Conservation (phyloP, 2,797 vertebrate genomes). For the Sebastes elongatus region DNA sequence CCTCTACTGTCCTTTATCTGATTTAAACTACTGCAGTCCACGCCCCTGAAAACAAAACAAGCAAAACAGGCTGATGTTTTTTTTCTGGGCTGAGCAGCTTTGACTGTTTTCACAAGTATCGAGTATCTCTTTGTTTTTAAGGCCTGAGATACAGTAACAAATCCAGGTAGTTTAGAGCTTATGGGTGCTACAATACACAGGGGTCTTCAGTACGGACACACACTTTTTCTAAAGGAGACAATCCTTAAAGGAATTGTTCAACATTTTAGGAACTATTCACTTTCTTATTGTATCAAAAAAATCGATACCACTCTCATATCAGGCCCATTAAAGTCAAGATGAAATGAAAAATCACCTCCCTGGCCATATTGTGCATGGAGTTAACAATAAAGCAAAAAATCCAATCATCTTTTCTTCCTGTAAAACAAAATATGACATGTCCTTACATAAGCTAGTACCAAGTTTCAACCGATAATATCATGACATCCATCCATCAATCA, state of each 20-base stretch:
- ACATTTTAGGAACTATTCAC: neutral
- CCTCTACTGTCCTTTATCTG: neutral
- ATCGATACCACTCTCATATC: neutral
- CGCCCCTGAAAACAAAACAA: neutral
- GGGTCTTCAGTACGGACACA: no score
- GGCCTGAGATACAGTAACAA: no score
- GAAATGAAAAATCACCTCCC: no score
- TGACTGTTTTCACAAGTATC: neutral
- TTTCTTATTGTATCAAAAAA: neutral
- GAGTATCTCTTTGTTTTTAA: neutral
- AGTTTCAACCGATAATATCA: no score
- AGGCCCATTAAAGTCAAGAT: neutral
- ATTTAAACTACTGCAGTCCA: neutral
- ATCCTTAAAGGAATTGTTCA: neutral
- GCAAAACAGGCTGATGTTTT: no score
- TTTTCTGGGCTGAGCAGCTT: neutral
- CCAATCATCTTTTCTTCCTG: no score
- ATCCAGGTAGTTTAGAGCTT: neutral
- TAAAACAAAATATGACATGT: no score
- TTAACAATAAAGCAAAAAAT: no score
- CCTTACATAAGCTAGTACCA: no score
- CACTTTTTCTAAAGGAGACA: neutral
- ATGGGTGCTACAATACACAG: neutral
- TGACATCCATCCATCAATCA: no score
- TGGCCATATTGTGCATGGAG: fast-evolving